Evolutionary conservation across 2,797 vertebrate species (phyloP).

Genomic region (Heliangelus exortis): DNA sequence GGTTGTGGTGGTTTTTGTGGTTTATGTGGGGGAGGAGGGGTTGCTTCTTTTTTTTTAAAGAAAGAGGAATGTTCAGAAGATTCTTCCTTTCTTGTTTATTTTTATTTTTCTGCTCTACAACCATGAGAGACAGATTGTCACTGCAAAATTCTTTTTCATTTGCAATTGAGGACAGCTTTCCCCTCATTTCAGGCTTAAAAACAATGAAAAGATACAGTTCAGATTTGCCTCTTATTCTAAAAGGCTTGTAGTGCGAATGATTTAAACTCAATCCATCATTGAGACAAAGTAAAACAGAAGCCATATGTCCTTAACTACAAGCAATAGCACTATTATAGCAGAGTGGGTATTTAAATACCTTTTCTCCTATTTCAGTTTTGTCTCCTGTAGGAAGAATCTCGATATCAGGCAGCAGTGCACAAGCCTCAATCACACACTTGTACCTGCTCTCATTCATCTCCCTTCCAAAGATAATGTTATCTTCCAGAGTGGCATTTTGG

Average conservation of each 20-base stretch:
- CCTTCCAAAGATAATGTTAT: constrained; percentile 92
- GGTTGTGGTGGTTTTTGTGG: neutral
- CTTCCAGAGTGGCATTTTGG: constrained; percentile 91
- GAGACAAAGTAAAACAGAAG: neutral
- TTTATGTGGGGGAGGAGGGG: neutral
- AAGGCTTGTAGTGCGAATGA: neutral
- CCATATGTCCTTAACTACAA: neutral
- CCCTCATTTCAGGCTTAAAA: neutral
- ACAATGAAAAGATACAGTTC: neutral
- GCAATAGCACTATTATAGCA: neutral
- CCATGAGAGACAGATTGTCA: neutral
- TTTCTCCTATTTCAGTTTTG: constrained; percentile 94
- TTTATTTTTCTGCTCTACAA: neutral
- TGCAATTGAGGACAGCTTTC: neutral
- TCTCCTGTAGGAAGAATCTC: constrained; percentile 92
- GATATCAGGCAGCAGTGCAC: constrained; percentile 91
- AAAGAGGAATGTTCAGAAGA: neutral
- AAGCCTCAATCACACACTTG: constrained; percentile 86
- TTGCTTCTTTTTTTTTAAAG: neutral
- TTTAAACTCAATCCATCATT: neutral
- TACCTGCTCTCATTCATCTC: constrained; percentile 83
- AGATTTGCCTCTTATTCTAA: neutral
- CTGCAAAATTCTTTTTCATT: neutral
- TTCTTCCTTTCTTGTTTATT: neutral
- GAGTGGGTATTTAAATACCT: constrained; percentile 76